phyloP scores from a whole-genome alignment of 2,888 invertebrate species.

The Caradrina kadenii region DNA sequence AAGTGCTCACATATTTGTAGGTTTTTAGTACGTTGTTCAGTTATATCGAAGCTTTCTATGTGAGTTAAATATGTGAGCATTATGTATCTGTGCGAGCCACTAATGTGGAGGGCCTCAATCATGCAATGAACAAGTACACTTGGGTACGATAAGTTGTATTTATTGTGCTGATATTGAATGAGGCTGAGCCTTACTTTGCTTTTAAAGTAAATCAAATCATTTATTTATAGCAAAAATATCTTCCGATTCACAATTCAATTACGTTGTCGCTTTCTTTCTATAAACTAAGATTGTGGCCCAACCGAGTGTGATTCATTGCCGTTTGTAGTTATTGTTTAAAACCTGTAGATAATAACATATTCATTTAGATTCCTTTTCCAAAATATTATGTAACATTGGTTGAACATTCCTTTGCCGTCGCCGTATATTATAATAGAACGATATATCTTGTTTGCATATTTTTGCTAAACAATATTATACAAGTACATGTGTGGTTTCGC shows the following conservation, averaged over 20 bases:
- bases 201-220: slow-evolving; percentile 22
- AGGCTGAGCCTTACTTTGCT: slow-evolving; percentile 26
- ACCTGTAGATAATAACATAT: slow-evolving; percentile 30
- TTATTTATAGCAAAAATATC: background rate
- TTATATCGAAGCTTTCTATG: slow-evolving; percentile 54
- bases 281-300: slow-evolving; percentile 38
- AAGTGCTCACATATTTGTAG: slow-evolving; percentile 64
- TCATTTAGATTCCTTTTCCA: slow-evolving; percentile 50
- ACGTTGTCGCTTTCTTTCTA: slow-evolving; percentile 3
- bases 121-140: slow-evolving; percentile 1
- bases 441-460: slow-evolving; percentile 55
- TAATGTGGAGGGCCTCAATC: slow-evolving; percentile 37
- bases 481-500: slow-evolving; percentile 38
- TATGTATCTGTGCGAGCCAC: slow-evolving; percentile 53
- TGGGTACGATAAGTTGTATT: slow-evolving; percentile 3
- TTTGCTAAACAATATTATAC: slow-evolving; percentile 57
- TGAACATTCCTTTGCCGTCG: slow-evolving; percentile 61
- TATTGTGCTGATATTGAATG: slow-evolving; percentile 10
- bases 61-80: slow-evolving; percentile 60
- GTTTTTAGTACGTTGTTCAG: slow-evolving; percentile 49
- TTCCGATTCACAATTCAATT: background rate
- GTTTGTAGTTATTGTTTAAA: slow-evolving; percentile 50
- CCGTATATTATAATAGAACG: slow-evolving; percentile 34
- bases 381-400: slow-evolving; percentile 40
- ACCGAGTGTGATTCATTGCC: slow-evolving; percentile 44